Percentiles rank a stretch among this genome's conserved stretches.
These are phyloP conservation scores for Atta cephalotes DNA, from an alignment of 1,140 invertebrate species.

Conservation along the genomic window DNA sequence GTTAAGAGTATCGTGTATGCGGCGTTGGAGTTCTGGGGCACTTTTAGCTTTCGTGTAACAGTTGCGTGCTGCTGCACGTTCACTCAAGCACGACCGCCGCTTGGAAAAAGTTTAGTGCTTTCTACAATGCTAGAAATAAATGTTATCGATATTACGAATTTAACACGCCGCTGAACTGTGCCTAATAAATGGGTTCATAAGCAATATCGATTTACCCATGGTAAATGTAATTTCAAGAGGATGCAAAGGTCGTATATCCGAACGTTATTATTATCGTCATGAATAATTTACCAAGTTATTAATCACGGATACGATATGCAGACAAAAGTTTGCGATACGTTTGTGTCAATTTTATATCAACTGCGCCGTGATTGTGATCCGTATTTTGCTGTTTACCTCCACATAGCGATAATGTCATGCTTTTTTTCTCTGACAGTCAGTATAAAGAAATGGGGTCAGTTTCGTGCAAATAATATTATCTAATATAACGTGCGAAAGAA, in stretches of 20 bases:
- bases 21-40: slow-evolving; percentile 59
- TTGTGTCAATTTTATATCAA: slow-evolving; percentile 7
- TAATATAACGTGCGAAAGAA: background rate
- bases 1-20: slow-evolving; percentile 66
- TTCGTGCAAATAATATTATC: slow-evolving; percentile 43
- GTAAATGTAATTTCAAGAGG: slow-evolving; percentile 1
- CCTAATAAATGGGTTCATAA: background rate
- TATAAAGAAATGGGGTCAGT: slow-evolving; percentile 21
- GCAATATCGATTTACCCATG: background rate
- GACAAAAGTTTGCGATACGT: slow-evolving; percentile 4
- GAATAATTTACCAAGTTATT: slow-evolving; percentile 53
- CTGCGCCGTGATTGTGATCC: background rate
- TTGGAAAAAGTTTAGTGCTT: slow-evolving; percentile 48
- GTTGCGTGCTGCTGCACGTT: slow-evolving; percentile 65
- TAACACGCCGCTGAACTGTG: slow-evolving; percentile 10
- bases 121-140: slow-evolving; percentile 50
- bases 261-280: slow-evolving; percentile 12
- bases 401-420: slow-evolving; percentile 11
- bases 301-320: background rate
- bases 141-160: slow-evolving; percentile 49
- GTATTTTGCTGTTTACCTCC: background rate
- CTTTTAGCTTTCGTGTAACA: slow-evolving; percentile 60
- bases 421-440: background rate
- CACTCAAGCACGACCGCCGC: slow-evolving; percentile 42
- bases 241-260: background rate